These are phyloP conservation scores for Mustelus asterias DNA, from an alignment of 2,113 vertebrate genomes.

Conservation along the genomic window DNA sequence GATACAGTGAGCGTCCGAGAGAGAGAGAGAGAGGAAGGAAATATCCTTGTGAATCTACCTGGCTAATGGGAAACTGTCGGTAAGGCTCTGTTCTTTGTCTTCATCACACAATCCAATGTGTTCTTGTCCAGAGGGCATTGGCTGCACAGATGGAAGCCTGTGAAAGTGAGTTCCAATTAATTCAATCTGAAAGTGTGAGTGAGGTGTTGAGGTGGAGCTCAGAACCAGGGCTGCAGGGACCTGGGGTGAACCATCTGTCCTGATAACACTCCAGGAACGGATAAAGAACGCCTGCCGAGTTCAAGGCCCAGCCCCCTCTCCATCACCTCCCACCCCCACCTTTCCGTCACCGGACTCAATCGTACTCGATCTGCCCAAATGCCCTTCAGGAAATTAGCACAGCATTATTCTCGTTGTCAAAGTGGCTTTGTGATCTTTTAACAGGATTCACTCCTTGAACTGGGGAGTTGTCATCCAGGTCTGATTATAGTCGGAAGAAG, in stretches of 20 bases:
- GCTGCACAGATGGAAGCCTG: background rate
- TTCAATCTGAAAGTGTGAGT: background rate
- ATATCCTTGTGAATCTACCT: background rate
- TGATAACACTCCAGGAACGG: background rate
- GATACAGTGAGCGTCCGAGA: background rate
- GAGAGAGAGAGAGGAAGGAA: background rate
- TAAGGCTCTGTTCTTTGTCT: background rate
- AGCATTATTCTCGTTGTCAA: background rate
- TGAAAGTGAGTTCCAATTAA: slow-evolving; percentile 2
- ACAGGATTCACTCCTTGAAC: background rate
- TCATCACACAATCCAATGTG: background rate
- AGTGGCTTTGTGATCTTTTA: background rate
- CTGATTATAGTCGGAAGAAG: background rate
- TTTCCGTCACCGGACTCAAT: background rate
- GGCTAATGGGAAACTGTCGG: background rate
- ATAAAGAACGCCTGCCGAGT: background rate
- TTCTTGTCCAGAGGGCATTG: slow-evolving; percentile 16
- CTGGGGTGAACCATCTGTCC: slow-evolving; percentile 24
- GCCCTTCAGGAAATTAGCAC: background rate
- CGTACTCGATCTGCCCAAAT: background rate
- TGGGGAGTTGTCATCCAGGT: background rate
- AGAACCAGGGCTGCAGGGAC: background rate
- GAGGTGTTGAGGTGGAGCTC: background rate
- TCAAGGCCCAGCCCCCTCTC: background rate
- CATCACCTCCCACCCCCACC: background rate